Evolutionary conservation across 2,797 vertebrate species (phyloP), one percentile per base, ranked within the genome.

Genomic region (Eleutherodactylus coqui): DNA sequence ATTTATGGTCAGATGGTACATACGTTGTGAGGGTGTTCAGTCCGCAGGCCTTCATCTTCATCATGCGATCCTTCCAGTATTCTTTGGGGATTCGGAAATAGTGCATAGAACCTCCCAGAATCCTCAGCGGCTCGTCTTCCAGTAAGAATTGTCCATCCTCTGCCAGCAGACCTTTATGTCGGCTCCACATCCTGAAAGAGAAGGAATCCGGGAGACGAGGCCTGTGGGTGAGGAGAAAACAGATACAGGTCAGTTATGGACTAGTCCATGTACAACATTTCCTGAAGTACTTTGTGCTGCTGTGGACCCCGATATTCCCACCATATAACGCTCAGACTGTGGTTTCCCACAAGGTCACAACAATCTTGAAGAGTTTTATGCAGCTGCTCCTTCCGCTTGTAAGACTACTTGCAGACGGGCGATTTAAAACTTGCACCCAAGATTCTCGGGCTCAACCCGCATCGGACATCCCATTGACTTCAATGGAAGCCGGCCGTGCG

Each of bases 1-100:
- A 64, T 32, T 19, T 41, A 13, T 7, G 2, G 3, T 11, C 14
- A 10, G 24, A 0, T 21, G 55, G 9, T 77, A 90, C 96, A 79
- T 92, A 98, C 98, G 95, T 98, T 0, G 96, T 97, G 87, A 98
- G 93, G 0, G 97, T 98, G 92, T 98, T 99, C 86, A 99, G 92
- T 85, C 98, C 97, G 72, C 97, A 97, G 0, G 97, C 96, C 91
- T 94, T 97, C 95, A 99, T 96, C 89, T 99, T 99, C 47, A 94
- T 85, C 94, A 98, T 91, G 0, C 97, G 95, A 88, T 99, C 97
- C 45, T 91, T 94, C 98, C 98, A 98, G 90, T 97, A 97, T 1
- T 95, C 95, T 76, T 92, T 92, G 70, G 97, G 98, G 51, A 98
- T 93, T 4, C 97, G 94, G 92, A 99, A 99, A 62, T 98, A 98